These are phyloP conservation scores for Leptoclinus maculatus DNA, from an alignment of 2,797 vertebrate species.

Conservation along the genomic window DNA sequence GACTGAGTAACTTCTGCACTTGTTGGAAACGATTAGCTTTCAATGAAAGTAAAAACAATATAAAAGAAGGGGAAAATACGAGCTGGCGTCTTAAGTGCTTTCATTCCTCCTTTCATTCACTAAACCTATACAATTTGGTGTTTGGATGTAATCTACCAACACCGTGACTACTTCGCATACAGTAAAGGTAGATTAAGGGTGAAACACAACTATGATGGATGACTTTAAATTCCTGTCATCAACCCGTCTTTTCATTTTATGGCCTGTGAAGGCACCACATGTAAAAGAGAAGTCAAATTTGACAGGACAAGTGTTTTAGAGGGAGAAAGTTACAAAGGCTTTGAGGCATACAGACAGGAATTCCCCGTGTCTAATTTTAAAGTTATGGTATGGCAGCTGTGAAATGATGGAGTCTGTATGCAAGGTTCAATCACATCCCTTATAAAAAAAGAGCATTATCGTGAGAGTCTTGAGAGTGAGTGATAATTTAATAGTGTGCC, in stretches of 20 bases:
- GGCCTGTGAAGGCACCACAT: slow-evolving; percentile 51
- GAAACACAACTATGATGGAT: slow-evolving; percentile 31
- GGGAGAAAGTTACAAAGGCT: slow-evolving; percentile 43
- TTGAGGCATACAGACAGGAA: slow-evolving; percentile 72
- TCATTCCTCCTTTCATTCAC: slow-evolving; percentile 13
- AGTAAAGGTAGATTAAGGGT: slow-evolving; percentile 16
- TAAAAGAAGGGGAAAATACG: background rate
- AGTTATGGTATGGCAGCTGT: slow-evolving; percentile 41
- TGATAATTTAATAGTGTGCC: slow-evolving; percentile 16
- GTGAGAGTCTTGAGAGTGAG: background rate
- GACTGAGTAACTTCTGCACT: background rate
- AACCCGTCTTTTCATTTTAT: slow-evolving; percentile 49
- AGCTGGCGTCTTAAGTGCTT: background rate
- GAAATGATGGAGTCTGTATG: slow-evolving; percentile 20
- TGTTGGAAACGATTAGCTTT: background rate
- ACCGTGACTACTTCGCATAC: background rate
- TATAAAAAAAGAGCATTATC: slow-evolving; percentile 5
- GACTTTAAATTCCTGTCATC: slow-evolving; percentile 56
- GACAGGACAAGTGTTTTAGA: slow-evolving; percentile 34
- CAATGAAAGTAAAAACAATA: background rate
- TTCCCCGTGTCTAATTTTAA: slow-evolving; percentile 64
- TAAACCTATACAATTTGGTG: background rate
- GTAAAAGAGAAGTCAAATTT: slow-evolving; percentile 42
- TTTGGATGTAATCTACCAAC: background rate
- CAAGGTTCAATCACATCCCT: slow-evolving; percentile 20